Evolutionary conservation across 2,888 invertebrate species (phyloP).

Genomic region (Glaucopsyche alexis): DNA sequence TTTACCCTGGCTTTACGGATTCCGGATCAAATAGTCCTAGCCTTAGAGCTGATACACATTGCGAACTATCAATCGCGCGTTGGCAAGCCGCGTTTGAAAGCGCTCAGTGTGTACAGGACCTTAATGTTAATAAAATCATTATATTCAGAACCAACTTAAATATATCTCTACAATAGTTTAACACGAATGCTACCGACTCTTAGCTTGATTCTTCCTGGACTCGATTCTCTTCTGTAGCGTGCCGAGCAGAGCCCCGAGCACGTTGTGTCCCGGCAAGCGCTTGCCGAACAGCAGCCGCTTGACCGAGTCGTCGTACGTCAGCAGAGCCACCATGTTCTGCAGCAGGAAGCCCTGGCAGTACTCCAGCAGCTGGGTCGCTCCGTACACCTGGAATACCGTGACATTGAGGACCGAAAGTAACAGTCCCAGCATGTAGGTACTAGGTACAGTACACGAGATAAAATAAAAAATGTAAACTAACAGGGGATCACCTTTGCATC

Average conservation of each 20-base stretch:
- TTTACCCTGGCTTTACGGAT: no score
- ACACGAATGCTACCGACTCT: constrained; percentile 59
- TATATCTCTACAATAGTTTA: constrained; percentile 2
- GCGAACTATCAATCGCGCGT: no score
- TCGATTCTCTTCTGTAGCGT: constrained; percentile 91
- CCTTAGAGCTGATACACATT: no score
- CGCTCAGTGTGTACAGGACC: no score
- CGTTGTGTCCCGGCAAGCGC: constrained; percentile 93
- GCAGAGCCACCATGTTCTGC: constrained; percentile 95
- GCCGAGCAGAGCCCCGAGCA: constrained; percentile 88
- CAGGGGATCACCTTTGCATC: no score
- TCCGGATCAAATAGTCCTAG: no score
- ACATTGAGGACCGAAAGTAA: no score
- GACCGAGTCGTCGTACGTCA: constrained; percentile 94
- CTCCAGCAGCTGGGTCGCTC: constrained; percentile 90
- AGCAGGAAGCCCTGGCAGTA: constrained; percentile 94
- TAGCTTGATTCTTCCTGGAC: constrained; percentile 76
- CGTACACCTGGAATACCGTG: constrained; percentile 84
- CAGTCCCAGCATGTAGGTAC: no score
- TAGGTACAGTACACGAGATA: background rate
- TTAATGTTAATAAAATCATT: no score
- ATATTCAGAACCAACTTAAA: no score
- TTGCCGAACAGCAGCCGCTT: constrained; percentile 93
- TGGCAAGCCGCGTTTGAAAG: no score
- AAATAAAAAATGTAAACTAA: no score